Evolutionary conservation across 2,113 vertebrate species (phyloP).

Genomic region (Ancistrus triradiatus): DNA sequence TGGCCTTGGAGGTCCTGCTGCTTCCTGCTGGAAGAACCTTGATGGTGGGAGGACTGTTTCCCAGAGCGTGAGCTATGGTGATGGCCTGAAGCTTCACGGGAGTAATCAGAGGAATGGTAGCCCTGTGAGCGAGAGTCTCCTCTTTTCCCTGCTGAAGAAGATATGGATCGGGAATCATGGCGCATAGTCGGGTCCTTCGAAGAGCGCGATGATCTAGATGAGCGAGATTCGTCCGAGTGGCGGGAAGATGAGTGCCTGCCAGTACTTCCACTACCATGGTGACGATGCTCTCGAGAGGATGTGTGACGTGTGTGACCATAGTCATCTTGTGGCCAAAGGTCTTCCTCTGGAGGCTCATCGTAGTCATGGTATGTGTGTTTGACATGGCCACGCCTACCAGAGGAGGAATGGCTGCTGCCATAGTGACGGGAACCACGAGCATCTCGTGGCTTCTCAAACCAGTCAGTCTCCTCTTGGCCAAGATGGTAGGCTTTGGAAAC

Average conservation of each 20-base stretch:
- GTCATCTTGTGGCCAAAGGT: constrained; percentile 86
- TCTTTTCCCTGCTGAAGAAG: constrained; percentile 77
- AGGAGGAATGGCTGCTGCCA: constrained; percentile 76
- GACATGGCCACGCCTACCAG: constrained; percentile 83
- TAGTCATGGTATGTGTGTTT: constrained; percentile 95
- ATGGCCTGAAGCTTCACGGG: constrained; percentile 77
- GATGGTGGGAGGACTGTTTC: constrained; percentile 59
- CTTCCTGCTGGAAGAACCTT: constrained; percentile 55
- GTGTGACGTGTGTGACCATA: constrained; percentile 75
- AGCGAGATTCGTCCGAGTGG: constrained; percentile 79
- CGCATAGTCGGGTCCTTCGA: constrained; percentile 77
- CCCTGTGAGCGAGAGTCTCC: constrained; percentile 72
- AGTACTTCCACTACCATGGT: constrained; percentile 79
- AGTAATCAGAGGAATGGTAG: constrained; percentile 79
- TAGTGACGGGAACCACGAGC: constrained; percentile 89
- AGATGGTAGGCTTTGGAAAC: constrained; percentile 99
- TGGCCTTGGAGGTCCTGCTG: constrained; percentile 60
- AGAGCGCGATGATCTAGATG: constrained; percentile 78
- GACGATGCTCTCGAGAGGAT: constrained; percentile 82
- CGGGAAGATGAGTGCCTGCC: constrained; percentile 81
- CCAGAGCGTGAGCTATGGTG: constrained; percentile 67
- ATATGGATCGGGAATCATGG: constrained; percentile 79
- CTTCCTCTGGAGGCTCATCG: constrained; percentile 89
- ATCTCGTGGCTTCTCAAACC: constrained; percentile 97
- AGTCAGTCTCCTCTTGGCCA: constrained; percentile 98